Evolutionary conservation across 2,113 vertebrate species (phyloP).

Genomic region (Sclerurus mexicanus): DNA sequence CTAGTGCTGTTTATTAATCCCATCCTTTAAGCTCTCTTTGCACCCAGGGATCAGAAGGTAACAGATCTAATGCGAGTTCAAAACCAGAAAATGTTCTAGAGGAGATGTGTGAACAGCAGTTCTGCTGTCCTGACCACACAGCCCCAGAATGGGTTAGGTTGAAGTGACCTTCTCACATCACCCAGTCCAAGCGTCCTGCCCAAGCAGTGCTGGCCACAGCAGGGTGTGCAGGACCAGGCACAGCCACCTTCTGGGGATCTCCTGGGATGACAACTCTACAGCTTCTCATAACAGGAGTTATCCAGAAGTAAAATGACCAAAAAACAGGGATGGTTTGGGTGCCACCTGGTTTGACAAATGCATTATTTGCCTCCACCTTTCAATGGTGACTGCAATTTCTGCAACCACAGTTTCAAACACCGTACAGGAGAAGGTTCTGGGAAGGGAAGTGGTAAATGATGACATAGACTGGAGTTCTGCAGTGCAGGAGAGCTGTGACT

Average conservation of each 20-base stretch:
- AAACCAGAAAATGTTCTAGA: too few species aligned
- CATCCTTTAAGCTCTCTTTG: not conserved
- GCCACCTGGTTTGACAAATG: too few species aligned
- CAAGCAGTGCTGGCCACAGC: accelerated
- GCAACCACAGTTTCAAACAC: too few species aligned
- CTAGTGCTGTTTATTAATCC: not conserved
- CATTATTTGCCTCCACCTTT: too few species aligned
- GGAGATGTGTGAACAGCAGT: not conserved
- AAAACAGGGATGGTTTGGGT: too few species aligned
- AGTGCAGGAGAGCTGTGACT: not conserved
- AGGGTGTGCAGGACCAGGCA: not conserved
- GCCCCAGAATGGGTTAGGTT: not conserved
- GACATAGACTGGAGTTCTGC: not conserved
- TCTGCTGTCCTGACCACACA: not conserved
- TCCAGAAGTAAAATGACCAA: too few species aligned
- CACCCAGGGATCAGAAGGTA: not conserved
- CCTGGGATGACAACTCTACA: too few species aligned
- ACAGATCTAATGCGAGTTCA: not conserved
- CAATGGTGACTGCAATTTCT: too few species aligned
- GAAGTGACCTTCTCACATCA: not conserved
- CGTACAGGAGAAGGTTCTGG: too few species aligned
- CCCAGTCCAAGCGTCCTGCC: not conserved
- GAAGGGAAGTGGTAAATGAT: not conserved
- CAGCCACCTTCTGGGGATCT: not conserved
- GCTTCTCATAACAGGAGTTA: too few species aligned